Evolutionary conservation across 2,797 vertebrate genomes (phyloP).

Genomic region (Rhabdophis nuchalis): DNA sequence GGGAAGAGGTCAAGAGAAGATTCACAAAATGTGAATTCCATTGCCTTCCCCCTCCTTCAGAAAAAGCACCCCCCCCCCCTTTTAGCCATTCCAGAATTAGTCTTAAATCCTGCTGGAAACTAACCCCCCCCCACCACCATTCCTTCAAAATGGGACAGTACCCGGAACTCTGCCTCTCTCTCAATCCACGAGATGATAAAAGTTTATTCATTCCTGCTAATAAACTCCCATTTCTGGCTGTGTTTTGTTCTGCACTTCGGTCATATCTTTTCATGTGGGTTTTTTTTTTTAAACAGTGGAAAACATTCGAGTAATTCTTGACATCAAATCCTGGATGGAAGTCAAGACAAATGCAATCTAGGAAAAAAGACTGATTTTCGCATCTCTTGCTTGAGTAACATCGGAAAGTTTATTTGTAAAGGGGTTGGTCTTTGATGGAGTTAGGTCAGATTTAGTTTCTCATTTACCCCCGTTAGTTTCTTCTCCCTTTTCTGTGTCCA

Average conservation of each 20-base stretch:
- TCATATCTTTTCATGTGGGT: not conserved
- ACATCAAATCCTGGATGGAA: not conserved
- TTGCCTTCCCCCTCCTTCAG: not conserved
- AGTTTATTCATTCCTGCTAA: too few relatives aligned
- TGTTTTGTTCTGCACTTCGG: not conserved
- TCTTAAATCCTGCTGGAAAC: not conserved
- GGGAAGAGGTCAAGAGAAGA: not conserved
- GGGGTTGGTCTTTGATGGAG: not conserved
- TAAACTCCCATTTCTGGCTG: not conserved
- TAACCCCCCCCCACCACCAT: too few relatives aligned
- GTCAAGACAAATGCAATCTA: not conserved
- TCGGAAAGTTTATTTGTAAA: not conserved
- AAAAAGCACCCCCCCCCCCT: not conserved
- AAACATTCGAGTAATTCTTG: not conserved
- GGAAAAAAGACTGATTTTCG: not conserved
- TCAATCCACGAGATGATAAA: not conserved
- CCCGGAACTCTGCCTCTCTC: not conserved
- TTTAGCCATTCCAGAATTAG: not conserved
- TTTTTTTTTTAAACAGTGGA: not conserved
- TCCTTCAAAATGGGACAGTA: not conserved
- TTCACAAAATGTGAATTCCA: not conserved
- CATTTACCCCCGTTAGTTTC: not conserved
- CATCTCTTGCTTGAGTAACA: rapidly evolving
- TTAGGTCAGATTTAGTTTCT: not conserved
- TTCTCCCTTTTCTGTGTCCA: slow-evolving; percentile 12